Base-by-base conservation (phyloP, 64 coral and sea anemone genomes). In the Platygyra sinensis region DNA sequence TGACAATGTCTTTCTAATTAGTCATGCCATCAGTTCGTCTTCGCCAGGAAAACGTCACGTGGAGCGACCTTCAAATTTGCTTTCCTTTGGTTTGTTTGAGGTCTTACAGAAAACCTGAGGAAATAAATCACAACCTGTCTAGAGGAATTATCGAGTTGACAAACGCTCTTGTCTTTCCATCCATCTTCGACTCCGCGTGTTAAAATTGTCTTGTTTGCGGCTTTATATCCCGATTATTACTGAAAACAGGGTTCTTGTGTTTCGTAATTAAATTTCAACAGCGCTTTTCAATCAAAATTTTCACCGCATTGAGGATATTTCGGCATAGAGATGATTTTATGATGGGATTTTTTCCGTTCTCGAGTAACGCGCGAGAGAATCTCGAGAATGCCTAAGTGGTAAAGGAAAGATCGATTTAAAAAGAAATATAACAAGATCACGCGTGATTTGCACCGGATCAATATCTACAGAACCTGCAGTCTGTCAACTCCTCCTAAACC, bases 1-100 rank as follows among this genome's bases (percentile, higher is more conserved):
- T 72, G 81, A 85, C 81, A 85, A 71, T 85, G 38, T 39, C 22
- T 85, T 85, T 85, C 22, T 85, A 85, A 85, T 85, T 85, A 85
- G 81, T 69, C 22, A 71, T 72, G 42, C 62, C 81, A 72, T 85
- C 81, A 85, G 42, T 42, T 72, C 18, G 39, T 17, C 25, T 33
- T 85, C 62, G 63, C 49, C 63, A 51, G 31, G 59, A 61, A 74
- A 71, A 51, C 1, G 59, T 83, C 27, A 83, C 19, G 33, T 14
- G 22, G 1, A 4, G 16, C 64, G 69, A 74, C 12, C 39, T 76
- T 64, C 55, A 19, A 20, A n/a, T 55, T 75, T 88, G 25, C 12
- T 12, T 76, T 54, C 18, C 7, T 52, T 12, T 20, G 17, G 11
- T 61, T 88, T 88, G 1, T 36, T 60, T 14, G 31, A 57, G 33